Conservation (phyloP, 1,140 invertebrate genomes). For the Hycleus cichorii region DNA sequence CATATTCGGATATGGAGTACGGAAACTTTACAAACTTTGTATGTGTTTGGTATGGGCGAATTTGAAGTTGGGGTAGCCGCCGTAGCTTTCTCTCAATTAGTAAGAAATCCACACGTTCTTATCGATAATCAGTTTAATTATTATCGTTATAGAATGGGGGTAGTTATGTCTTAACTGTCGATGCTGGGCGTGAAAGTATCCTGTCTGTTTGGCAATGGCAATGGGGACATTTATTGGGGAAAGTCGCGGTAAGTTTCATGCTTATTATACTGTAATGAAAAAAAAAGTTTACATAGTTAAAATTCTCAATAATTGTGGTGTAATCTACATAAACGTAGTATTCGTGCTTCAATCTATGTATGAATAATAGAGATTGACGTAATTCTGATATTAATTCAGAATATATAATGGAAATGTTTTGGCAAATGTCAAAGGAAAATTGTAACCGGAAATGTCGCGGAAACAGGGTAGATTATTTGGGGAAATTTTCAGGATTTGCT, state of each 20-base stretch:
- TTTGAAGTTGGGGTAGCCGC: constrained; percentile 85
- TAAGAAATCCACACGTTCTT: constrained; percentile 35
- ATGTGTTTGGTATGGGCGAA: constrained; percentile 86
- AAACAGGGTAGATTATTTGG: too few species aligned
- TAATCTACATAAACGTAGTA: constrained; percentile 25
- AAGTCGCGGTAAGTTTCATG: constrained; percentile 68
- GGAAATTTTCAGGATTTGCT: too few species aligned
- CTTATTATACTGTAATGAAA: not conserved
- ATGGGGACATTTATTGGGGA: constrained; percentile 78
- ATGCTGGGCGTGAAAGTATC: constrained; percentile 77
- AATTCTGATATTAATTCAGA: too few species aligned
- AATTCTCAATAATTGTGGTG: not conserved
- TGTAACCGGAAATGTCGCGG: too few species aligned
- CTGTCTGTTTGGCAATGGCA: constrained; percentile 87
- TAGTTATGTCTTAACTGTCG: constrained; percentile 77
- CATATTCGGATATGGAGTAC: constrained; percentile 93
- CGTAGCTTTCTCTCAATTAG: constrained; percentile 82
- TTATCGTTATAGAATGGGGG: constrained; percentile 65
- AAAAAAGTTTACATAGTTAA: not conserved
- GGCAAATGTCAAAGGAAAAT: too few species aligned
- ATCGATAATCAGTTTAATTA: not conserved
- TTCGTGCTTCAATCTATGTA: constrained; percentile 9
- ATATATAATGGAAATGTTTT: too few species aligned
- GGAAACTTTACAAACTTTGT: constrained; percentile 81
- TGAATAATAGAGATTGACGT: too few species aligned